Base-by-base conservation (phyloP, 2,888 invertebrate species). In the Tholera decimalis region DNA sequence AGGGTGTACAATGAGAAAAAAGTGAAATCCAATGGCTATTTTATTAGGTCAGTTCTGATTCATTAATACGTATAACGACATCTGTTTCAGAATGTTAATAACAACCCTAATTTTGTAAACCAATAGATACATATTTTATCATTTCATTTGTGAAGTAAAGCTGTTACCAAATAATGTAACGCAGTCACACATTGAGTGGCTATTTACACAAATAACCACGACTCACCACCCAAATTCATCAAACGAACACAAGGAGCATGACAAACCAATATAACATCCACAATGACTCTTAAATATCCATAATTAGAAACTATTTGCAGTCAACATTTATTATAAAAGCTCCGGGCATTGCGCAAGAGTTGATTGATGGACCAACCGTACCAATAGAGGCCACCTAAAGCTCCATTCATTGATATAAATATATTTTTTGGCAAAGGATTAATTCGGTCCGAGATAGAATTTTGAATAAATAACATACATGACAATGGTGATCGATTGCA, bases 231-330 rank as follows among this genome's bases (percentile, higher is more conserved):
- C 88, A 88, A 86, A 90, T 89, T 72, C 56, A 64, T 73, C 76
- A 70, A 28, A 50, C 46, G 57, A 71, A 76, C 83, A 83, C 81
- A 86, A 84, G 85, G 82, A 80, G 89, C 90, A 86, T 92, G 89
- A 91, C 91, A 80, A 81, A 85, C 80, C 83, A 86, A 83, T 86
- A 85, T 84, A 84, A 37, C 70, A 68, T 59, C 84, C 83, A 92
- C 92, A 93, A 92, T 93, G 92, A 93, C 92, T 94, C 90, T 89
- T 91, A 92, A 94, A 92, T 92, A 91, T 92, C 87, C 85, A 84
- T 92, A 94, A 95, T 94, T 94, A 93, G 91, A 89, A 92, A 89
- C 92, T 90, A 92, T 94, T 92, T 91, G 91, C 90, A 88, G 88
- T 87, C 86, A 85, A 67, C 80, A 89, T 93, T 92, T 89, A 89